Conservation (phyloP, 2,888 invertebrate species). For the Drosophila nr. perissopoda region DNA sequence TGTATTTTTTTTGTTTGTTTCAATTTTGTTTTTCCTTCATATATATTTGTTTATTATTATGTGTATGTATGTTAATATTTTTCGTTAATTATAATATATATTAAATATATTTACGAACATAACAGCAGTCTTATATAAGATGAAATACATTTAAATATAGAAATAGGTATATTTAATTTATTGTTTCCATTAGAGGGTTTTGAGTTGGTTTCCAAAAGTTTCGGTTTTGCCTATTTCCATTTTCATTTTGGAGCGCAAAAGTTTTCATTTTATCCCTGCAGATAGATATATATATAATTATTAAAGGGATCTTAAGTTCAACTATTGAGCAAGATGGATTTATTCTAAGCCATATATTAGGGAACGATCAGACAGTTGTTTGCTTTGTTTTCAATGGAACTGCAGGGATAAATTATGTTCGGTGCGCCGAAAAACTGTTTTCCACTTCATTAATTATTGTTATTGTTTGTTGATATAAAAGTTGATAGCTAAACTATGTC, state of each 20-base stretch:
- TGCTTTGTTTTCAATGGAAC: constrained; percentile 1
- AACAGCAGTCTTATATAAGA: constrained; percentile 85
- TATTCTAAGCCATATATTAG: background rate
- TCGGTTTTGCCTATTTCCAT: constrained; percentile 30
- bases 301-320: background rate
- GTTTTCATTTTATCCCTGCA: constrained; percentile 9
- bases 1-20: constrained; percentile 27
- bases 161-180: constrained; percentile 71
- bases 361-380: background rate
- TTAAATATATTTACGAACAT: constrained; percentile 84
- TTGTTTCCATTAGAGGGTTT: constrained; percentile 75
- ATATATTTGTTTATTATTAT: constrained; percentile 29
- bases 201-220: constrained; percentile 62
- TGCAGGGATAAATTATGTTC: constrained; percentile 33
- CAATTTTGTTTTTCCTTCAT: constrained; percentile 23
- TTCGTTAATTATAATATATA: constrained; percentile 81
- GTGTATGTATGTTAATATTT: constrained; percentile 56
- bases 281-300: constrained; percentile 2
- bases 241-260: constrained; percentile 42
- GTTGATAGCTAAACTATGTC: constrained; percentile 65
- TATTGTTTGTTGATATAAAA: constrained; percentile 60
- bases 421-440: constrained; percentile 30
- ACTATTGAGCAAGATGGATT: constrained; percentile 1
- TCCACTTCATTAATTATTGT: constrained; percentile 5
- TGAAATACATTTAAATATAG: constrained; percentile 80